Evolutionary conservation across 2,797 vertebrate genomes (phyloP), one percentile per base, ranked within the genome.

Genomic region (Sebastes steindachneri): DNA sequence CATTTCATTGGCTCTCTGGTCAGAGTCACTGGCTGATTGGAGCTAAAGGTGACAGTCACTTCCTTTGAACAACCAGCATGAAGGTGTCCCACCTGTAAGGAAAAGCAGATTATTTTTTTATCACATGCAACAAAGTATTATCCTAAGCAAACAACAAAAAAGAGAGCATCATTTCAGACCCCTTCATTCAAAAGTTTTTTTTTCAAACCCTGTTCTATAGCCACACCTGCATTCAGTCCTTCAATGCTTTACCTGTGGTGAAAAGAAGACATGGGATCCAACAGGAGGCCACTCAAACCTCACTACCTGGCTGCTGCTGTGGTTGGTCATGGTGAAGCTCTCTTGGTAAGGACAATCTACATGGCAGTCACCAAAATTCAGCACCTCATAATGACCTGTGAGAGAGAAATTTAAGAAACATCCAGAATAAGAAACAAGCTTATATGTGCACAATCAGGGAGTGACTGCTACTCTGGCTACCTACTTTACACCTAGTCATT

Each of bases 291-390:
- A 99, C 89, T 98, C 95, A 33, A 99, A 99, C 72, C 95, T 94
- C 85, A 97, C 77, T 7, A 80, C 90, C 2, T 95, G 93, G 2
- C 23, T 77, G 51, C 48, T 87, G 94, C 96, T 97, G 89, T 92
- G 97, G 74, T 97, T 99, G 76, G 94, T 97, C 93, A 99, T 88
- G 0, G 95, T 97, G 86, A 98, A 97, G 73, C 93, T 97, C 75
- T 95, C 90, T 0, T 86, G 71, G 81, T 96, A 96, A 67, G 71
- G 48, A 31, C 3, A 73, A 73, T 93, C 89, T 0, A 98, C 62
- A 12, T 94, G 91, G 84, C 97, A 97, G 84, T 97, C 87, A 26
- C 97, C 97, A 65, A 98, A 98, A 35, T 96, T 73, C 71, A 99
- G 85, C 74, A 95, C 86, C 31, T 97, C 95, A 11, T 84, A 77